Percentiles rank a stretch among this genome's conserved stretches.
phyloP scores from a whole-genome alignment of 2,797 vertebrate species.

The Mionectes olivaceus region DNA sequence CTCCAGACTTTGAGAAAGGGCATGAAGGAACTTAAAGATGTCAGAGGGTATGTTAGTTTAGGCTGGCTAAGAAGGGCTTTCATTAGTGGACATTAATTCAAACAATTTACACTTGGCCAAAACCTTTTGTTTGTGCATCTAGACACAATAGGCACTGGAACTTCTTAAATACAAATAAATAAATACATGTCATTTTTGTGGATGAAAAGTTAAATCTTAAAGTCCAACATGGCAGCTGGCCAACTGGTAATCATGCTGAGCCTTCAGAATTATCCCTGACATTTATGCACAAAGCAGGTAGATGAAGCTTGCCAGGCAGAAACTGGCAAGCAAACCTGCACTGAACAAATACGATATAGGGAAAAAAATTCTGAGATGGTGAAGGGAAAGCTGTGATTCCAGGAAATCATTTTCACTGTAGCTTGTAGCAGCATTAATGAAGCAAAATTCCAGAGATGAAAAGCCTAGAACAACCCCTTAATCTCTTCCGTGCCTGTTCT shows the following conservation, averaged over 20 bases:
- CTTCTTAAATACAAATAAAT: neutral
- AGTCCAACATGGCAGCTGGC: conserved; percentile 21
- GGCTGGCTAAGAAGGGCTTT: neutral
- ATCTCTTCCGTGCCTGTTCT: neutral
- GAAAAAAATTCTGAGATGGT: neutral
- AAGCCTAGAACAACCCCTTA: conserved; percentile 12
- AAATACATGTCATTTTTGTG: neutral
- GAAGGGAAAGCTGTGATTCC: conserved; percentile 2
- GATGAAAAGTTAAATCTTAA: conserved; percentile 36
- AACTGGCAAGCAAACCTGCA: neutral
- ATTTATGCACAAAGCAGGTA: conserved; percentile 34
- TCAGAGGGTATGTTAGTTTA: neutral
- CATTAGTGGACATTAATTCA: neutral
- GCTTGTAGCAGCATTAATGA: neutral
- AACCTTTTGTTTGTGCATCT: neutral
- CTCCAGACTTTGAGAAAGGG: neutral
- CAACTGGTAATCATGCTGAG: neutral
- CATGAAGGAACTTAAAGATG: neutral
- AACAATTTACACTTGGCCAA: neutral
- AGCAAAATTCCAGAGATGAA: conserved; percentile 27
- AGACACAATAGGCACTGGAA: neutral
- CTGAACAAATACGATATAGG: neutral
- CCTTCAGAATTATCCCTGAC: conserved; percentile 11
- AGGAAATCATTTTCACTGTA: neutral
- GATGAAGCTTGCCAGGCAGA: neutral